phyloP scores from a whole-genome alignment of 2,113 vertebrate species.

The Heterotis niloticus region DNA sequence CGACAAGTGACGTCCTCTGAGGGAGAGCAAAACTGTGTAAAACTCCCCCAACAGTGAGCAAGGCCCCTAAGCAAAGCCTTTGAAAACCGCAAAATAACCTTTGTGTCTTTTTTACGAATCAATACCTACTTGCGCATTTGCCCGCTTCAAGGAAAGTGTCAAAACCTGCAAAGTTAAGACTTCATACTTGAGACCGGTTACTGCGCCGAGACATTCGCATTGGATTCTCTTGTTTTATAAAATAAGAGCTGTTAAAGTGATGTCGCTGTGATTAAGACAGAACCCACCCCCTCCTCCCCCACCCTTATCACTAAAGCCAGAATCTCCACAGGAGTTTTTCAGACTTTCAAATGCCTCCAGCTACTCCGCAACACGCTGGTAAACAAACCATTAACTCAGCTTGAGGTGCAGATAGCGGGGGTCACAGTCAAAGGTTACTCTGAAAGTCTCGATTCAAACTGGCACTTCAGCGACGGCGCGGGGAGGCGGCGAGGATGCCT shows the following conservation, averaged over 20 bases:
- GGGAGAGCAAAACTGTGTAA: neutral
- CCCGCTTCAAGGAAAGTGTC: neutral
- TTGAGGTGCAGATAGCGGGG: conserved; percentile 9
- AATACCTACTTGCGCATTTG: neutral
- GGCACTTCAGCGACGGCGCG: neutral
- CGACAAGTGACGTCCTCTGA: neutral
- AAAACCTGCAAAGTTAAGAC: neutral
- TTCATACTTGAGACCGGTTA: neutral
- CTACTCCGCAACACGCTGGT: conserved; percentile 8
- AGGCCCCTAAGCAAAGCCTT: neutral
- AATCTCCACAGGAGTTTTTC: conserved; percentile 1
- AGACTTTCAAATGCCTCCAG: conserved; percentile 17
- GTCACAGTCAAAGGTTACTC: neutral
- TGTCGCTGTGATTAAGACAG: neutral
- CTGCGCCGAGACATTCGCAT: neutral
- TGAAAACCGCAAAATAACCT: neutral
- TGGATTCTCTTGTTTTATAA: neutral
- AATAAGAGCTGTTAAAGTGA: neutral
- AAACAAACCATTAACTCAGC: conserved; percentile 22
- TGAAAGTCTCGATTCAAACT: neutral
- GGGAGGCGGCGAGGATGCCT: neutral
- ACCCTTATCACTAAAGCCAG: conserved; percentile 9
- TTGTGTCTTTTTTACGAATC: neutral
- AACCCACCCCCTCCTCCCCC: neutral
- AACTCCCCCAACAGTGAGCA: no score